Conservation (phyloP, 2,888 invertebrate species). For the Perithous albicinctus region DNA sequence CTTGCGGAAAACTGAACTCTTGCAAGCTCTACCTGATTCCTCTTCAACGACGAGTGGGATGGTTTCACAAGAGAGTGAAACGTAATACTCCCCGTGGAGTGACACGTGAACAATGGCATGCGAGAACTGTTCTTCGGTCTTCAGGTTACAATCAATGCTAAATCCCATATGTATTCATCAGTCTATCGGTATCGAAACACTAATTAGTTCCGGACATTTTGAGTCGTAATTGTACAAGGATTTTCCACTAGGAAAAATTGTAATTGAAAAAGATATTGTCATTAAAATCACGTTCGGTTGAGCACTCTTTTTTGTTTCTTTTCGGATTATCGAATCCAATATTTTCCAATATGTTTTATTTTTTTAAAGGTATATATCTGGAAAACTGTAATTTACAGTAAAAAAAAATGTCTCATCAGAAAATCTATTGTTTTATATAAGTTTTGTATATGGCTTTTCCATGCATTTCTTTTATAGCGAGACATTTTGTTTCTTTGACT, state of each 20-base stretch:
- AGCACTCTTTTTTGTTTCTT: conserved; percentile 33
- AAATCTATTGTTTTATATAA: too few relatives aligned
- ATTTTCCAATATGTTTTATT: too few relatives aligned
- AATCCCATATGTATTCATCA: not conserved
- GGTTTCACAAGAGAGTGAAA: conserved; percentile 37
- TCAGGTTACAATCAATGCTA: not conserved
- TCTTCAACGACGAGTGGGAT: conserved; percentile 6
- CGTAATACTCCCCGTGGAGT: conserved; percentile 55
- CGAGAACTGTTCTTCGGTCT: not conserved
- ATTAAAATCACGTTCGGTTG: conserved; percentile 10
- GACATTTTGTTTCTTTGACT: too few relatives aligned
- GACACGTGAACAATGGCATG: conserved; percentile 45
- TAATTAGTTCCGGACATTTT: conserved; percentile 28
- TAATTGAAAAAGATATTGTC: not conserved
- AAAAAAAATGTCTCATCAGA: too few relatives aligned
- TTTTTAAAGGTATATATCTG: too few relatives aligned
- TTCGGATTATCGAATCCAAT: too few relatives aligned
- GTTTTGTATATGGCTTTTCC: too few relatives aligned
- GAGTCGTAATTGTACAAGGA: not conserved
- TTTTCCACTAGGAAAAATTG: conserved; percentile 18
- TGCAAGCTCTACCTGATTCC: not conserved
- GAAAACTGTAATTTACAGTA: too few relatives aligned
- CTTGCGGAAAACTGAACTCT: not conserved
- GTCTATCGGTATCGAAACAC: conserved; percentile 10
- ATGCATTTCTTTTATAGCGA: too few relatives aligned